Evolutionary conservation across 2,888 invertebrate species (phyloP), one percentile per base, ranked within the genome.

Genomic region (Abrostola tripartita): DNA sequence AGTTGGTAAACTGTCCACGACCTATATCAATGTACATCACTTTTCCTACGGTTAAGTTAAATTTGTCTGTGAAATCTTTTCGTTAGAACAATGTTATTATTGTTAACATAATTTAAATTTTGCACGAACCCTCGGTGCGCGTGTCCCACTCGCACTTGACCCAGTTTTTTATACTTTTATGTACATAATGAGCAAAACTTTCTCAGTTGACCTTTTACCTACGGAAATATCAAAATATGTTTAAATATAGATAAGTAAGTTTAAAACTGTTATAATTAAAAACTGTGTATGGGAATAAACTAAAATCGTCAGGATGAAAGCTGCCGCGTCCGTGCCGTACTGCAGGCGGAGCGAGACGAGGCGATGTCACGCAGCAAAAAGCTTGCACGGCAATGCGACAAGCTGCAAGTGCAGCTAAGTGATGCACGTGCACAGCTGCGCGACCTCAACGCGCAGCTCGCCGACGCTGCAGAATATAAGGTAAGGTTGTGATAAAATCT

Each of bases 391-490:
- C 97, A 98, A 86, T 96, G 97, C 59, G 98, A 98, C 87, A 96
- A 97, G 79, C 94, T 98, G 55, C 96, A 97, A 65, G 90, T 96
- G 41, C 98, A 98, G 87, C 92, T 98, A 38, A 95, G 96, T 11
- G 98, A 99, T 78, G 96, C 97, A n/a, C 96, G 97, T 71, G 95
- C 97, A 0, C 97, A 98, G 79, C 95, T 97, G 41, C 96, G 97
- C 12, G 98, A 98, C 83, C 95, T 98, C 52, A 98, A 98, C 91
- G 96, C 97, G 1, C 98, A 98, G 86, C 91, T 98, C 8, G 96
- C 97, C 0, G 98, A 98, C 87, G 97, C 98, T 0, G 97, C 97
- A 0, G 98, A 98, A 84, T 97, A 97, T 85, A 98, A 98, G 95
- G 98, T 97, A 87, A 24, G 14, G n/a, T n/a, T n/a, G n/a, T n/a